Percentiles rank a stretch among this genome's conserved stretches.
These are phyloP conservation scores for Bedellia somnulentella DNA, from an alignment of 2,888 invertebrate genomes.

Conservation along the genomic window DNA sequence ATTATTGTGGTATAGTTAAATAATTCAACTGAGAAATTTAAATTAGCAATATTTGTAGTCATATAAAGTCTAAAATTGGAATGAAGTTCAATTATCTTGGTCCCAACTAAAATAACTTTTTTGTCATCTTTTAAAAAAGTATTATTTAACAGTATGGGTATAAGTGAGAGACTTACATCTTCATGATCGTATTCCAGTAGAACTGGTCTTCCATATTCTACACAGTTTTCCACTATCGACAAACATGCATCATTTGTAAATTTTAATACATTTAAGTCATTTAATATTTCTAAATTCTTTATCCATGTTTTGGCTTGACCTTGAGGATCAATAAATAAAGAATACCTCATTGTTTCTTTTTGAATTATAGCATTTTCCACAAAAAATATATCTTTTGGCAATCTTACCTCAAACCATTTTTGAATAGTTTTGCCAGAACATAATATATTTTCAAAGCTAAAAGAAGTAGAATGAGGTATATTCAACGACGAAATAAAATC, in stretches of 20 bases:
- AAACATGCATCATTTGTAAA: conserved; percentile 76
- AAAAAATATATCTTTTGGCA: conserved; percentile 81
- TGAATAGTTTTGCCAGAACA: conserved; percentile 87
- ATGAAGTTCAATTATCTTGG: conserved; percentile 76
- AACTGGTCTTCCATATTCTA: conserved; percentile 76
- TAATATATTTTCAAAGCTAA: conserved; percentile 71
- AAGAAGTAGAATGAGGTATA: conserved; percentile 78
- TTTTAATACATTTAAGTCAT: conserved; percentile 70
- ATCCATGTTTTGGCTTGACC: conserved; percentile 86
- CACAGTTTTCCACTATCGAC: conserved; percentile 71
- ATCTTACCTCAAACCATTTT: conserved; percentile 80
- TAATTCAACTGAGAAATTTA: conserved; percentile 83
- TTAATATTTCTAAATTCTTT: conserved; percentile 77
- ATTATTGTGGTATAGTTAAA: conserved; percentile 82
- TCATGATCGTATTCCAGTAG: conserved; percentile 78
- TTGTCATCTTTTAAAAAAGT: conserved; percentile 74
- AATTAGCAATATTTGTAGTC: conserved; percentile 81
- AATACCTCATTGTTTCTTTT: conserved; percentile 76
- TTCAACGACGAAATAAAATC: conserved; percentile 64
- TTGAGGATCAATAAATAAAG: conserved; percentile 82
- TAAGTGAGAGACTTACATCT: conserved; percentile 76
- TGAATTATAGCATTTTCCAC: conserved; percentile 85
- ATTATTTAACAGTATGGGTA: conserved; percentile 74
- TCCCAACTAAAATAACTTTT: conserved; percentile 76
- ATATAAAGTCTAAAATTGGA: conserved; percentile 76